Evolutionary conservation across 2,888 invertebrate genomes (phyloP).

Genomic region (Thymelicus lineola): DNA sequence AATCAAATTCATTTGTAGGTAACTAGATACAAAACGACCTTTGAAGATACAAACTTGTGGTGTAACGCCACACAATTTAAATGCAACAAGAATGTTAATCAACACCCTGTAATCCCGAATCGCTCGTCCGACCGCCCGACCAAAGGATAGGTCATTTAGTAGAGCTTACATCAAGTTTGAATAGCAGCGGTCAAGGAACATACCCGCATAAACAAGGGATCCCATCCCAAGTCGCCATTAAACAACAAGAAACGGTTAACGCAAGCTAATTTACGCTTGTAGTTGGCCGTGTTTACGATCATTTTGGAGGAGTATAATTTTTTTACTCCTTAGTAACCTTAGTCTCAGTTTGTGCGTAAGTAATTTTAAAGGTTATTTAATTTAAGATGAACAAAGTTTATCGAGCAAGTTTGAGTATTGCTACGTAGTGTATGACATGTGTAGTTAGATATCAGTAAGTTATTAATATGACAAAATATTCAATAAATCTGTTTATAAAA

Average conservation of each 20-base stretch:
- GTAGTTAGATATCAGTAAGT: too few species aligned
- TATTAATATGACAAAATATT: too few species aligned
- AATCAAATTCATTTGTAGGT: too few species aligned
- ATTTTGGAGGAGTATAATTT: neutral
- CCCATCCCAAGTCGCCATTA: constrained; percentile 21
- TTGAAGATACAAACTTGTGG: too few species aligned
- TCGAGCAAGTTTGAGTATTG: too few species aligned
- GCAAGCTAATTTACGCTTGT: constrained; percentile 13
- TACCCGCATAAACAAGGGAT: constrained; percentile 27
- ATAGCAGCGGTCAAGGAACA: constrained; percentile 25
- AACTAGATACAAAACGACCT: too few species aligned
- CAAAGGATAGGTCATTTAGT: constrained; percentile 6
- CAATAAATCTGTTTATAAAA: too few species aligned
- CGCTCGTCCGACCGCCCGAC: constrained; percentile 1
- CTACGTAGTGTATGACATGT: too few species aligned
- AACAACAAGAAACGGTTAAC: constrained; percentile 9
- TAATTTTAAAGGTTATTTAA: too few species aligned
- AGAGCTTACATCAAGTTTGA: constrained; percentile 18
- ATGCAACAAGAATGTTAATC: neutral
- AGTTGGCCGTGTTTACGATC: neutral
- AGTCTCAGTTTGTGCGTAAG: too few species aligned
- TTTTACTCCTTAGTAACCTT: neutral
- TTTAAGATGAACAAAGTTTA: too few species aligned
- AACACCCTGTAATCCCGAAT: constrained; percentile 7
- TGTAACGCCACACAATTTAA: too few species aligned